These are phyloP conservation scores for Drosophila anomelani DNA, from an alignment of 2,888 invertebrate genomes.

Conservation along the genomic window DNA sequence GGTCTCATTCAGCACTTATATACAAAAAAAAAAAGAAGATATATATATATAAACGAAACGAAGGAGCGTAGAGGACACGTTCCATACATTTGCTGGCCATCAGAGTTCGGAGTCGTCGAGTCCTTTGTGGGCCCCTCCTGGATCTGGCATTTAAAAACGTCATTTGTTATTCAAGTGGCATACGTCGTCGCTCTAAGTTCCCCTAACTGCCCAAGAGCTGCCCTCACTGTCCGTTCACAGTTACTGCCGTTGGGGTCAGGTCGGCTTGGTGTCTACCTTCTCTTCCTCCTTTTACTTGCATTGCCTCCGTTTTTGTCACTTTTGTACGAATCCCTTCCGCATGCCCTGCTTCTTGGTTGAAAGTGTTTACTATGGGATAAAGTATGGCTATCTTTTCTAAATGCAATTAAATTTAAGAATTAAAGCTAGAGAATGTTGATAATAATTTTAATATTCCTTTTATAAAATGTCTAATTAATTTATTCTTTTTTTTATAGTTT, in stretches of 20 bases:
- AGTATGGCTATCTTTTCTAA: background rate
- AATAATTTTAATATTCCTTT: too few species aligned
- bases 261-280: constrained; percentile 1
- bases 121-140: constrained; percentile 17
- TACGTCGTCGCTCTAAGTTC: constrained; percentile 81
- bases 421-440: background rate
- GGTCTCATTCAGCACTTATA: constrained; percentile 56
- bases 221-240: constrained; percentile 41
- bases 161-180: constrained; percentile 82
- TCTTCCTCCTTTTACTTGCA: background rate
- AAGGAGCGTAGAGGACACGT: constrained; percentile 61
- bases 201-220: constrained; percentile 65
- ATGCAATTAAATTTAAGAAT: background rate
- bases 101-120: constrained; percentile 42
- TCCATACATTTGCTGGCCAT: constrained; percentile 74
- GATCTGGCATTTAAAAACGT: constrained; percentile 78
- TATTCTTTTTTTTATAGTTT: background rate
- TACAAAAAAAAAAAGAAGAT: constrained; percentile 20
- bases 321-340: constrained; percentile 11
- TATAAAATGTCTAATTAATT: background rate
- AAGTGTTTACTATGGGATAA: background rate
- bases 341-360: constrained; percentile 7
- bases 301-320: constrained; percentile 9
- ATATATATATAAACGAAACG: constrained; percentile 12
- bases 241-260: constrained; percentile 23